phyloP scores from a whole-genome alignment of 2,113 vertebrate species.

The Peucedramus taeniatus region DNA sequence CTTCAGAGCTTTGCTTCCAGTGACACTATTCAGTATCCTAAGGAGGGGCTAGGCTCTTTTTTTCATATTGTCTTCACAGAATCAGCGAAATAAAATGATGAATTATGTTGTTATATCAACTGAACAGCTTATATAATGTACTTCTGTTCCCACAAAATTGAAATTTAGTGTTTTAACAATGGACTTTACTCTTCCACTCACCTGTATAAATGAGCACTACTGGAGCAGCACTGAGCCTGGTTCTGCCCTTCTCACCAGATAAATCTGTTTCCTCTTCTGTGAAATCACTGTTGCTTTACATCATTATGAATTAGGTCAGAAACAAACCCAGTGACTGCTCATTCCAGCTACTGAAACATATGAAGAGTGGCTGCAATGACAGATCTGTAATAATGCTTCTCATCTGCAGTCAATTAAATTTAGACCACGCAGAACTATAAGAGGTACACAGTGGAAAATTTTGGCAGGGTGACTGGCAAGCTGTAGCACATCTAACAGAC shows the following conservation, averaged over 20 bases:
- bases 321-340: not conserved
- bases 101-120: not conserved
- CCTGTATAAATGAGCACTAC: not conserved
- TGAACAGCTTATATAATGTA: not conserved
- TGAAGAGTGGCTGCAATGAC: not conserved
- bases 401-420: slow-evolving; percentile 36
- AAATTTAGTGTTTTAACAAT: not conserved
- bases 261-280: not conserved
- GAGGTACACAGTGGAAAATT: not conserved
- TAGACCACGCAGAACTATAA: not conserved
- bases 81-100: not conserved
- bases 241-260: slow-evolving; percentile 16
- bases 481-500: not conserved
- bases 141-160: not conserved
- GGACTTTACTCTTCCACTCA: not conserved
- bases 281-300: slow-evolving; percentile 24
- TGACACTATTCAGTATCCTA: not conserved
- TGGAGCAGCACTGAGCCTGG: not conserved
- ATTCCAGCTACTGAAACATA: not conserved
- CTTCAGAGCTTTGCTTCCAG: not conserved
- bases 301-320: slow-evolving; percentile 13
- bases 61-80: not conserved
- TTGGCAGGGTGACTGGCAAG: slow-evolving; percentile 35
- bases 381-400: not conserved
- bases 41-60: not conserved